phyloP scores from a whole-genome alignment of 2,888 invertebrate genomes.

The Drosophila siamana region DNA sequence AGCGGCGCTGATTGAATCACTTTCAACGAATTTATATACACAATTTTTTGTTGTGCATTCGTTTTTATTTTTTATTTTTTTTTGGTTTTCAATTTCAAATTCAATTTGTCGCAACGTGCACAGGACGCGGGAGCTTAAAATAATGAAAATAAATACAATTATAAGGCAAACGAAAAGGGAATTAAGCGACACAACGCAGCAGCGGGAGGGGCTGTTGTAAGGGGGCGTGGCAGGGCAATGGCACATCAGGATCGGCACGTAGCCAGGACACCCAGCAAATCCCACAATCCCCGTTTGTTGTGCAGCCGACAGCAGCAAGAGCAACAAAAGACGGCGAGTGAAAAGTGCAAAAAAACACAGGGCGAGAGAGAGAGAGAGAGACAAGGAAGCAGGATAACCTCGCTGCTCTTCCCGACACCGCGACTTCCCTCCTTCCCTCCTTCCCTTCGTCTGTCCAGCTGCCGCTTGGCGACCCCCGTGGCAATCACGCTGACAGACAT shows the following conservation, averaged over 20 bases:
- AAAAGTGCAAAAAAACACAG: neutral
- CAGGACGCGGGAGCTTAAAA: conserved; percentile 34
- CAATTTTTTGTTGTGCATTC: conserved; percentile 4
- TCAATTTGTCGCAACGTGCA: conserved; percentile 49
- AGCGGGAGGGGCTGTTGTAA: too few species aligned
- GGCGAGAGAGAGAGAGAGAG: too few species aligned
- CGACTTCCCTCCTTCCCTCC: neutral
- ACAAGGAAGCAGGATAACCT: neutral
- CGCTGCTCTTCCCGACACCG: neutral
- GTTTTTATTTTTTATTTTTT: conserved; percentile 12
- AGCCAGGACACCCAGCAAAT: conserved; percentile 2
- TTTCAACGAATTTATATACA: neutral
- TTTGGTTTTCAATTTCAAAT: conserved; percentile 49
- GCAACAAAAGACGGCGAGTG: neutral
- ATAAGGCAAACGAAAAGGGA: conserved; percentile 38
- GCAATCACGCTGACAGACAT: conserved; percentile 24
- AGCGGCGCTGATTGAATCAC: neutral
- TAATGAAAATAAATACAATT: conserved; percentile 57
- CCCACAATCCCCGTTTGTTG: conserved; percentile 1
- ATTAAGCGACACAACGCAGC: conserved; percentile 31
- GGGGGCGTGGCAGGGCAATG: neutral
- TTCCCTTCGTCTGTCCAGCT: neutral
- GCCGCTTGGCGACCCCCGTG: neutral
- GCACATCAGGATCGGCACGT: conserved; percentile 23
- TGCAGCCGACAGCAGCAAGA: neutral